A percentile compares a stretch with the other conserved stretches of the same genome.
These are phyloP conservation scores for Megaceryle torquata DNA, from an alignment of 2,113 vertebrate species.

Conservation along the genomic window DNA sequence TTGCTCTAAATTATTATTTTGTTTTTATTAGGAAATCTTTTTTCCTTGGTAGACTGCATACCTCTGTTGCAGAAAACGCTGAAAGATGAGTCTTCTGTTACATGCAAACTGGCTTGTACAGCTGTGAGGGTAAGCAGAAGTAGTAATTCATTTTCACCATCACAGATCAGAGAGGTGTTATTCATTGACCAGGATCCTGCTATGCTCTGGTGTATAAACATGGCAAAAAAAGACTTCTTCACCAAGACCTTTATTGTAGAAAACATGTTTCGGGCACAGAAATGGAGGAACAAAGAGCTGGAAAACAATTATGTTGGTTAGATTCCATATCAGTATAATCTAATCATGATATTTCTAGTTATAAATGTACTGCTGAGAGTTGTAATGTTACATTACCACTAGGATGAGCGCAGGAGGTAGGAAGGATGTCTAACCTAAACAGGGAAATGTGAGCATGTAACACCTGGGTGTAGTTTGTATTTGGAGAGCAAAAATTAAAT, in stretches of 20 bases:
- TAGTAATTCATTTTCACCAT: not conserved
- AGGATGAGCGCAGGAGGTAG: not conserved
- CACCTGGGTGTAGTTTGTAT: not conserved
- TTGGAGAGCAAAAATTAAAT: not conserved
- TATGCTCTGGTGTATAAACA: not conserved
- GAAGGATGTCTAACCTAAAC: not conserved
- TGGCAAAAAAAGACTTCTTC: not conserved
- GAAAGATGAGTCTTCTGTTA: constrained; percentile 93
- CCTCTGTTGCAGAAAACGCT: constrained; percentile 86
- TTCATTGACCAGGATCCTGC: not conserved
- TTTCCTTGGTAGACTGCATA: constrained; percentile 88
- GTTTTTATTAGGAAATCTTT: constrained; percentile 77
- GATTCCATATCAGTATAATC: fast-evolving
- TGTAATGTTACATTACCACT: not conserved
- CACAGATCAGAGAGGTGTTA: not conserved
- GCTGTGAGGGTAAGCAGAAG: constrained; percentile 87
- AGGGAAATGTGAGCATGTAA: not conserved
- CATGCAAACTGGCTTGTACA: constrained; percentile 92
- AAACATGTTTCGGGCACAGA: not conserved
- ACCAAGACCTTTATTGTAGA: not conserved
- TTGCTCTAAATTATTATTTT: not conserved
- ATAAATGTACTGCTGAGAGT: not conserved
- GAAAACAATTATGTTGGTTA: not conserved
- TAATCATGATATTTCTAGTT: not conserved
- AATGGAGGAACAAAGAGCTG: not conserved